Conservation (phyloP, 2,797 vertebrate species). For the Gymnopithys bicolor region DNA sequence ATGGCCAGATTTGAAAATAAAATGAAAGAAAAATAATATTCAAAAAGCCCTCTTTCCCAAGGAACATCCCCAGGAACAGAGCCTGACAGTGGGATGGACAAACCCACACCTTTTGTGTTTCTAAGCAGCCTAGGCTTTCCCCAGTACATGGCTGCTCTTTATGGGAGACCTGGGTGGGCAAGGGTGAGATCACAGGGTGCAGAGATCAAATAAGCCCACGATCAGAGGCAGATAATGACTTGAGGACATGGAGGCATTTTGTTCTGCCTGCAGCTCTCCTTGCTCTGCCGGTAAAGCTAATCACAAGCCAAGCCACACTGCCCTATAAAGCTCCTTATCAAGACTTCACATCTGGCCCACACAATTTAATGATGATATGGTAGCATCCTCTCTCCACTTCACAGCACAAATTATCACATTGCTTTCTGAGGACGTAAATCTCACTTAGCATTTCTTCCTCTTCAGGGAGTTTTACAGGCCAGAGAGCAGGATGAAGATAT, state of each 20-base stretch:
- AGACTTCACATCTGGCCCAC: conserved; percentile 55
- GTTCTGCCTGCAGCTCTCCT: not conserved
- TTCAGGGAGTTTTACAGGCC: conserved; percentile 45
- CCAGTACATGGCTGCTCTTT: not conserved
- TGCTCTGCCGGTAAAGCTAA: not conserved
- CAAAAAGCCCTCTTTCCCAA: not conserved
- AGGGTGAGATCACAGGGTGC: not conserved
- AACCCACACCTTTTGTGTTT: not conserved
- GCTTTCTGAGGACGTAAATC: conserved; percentile 63
- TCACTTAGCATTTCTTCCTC: conserved; percentile 41
- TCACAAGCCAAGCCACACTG: not conserved
- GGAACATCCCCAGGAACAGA: rapidly evolving
- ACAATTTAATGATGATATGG: conserved; percentile 66
- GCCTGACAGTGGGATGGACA: not conserved
- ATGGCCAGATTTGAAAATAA: not conserved
- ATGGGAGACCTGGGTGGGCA: not conserved
- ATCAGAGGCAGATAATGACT: not conserved
- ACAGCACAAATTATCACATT: conserved; percentile 52
- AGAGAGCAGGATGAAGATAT: conserved; percentile 27
- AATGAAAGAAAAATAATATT: not conserved
- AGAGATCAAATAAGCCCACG: not conserved
- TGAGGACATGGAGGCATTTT: not conserved
- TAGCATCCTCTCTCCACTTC: conserved; percentile 39
- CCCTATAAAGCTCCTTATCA: conserved; percentile 49
- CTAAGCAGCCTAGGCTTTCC: not conserved